Conservation (phyloP, 2,797 vertebrate species). For the Brachyrhaphis roseni region DNA sequence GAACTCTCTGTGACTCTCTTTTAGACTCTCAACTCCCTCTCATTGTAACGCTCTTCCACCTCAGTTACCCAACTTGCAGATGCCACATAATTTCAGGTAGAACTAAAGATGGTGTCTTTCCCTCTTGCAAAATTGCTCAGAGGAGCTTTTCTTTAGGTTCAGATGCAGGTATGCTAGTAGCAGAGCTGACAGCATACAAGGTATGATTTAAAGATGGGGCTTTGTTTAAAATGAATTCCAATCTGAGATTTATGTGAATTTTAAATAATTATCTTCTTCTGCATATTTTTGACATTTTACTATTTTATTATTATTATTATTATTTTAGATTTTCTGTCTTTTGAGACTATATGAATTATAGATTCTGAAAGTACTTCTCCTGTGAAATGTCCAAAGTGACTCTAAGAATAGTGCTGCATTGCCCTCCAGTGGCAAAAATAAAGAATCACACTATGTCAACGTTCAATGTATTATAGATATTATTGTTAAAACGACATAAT, state of each 20-base stretch:
- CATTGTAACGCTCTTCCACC: conserved; percentile 58
- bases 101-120: conserved; percentile 45
- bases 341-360: not conserved
- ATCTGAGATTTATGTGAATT: not conserved
- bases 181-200: conserved; percentile 33
- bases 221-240: no score
- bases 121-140: conserved; percentile 25
- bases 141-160: conserved; percentile 25
- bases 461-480: not conserved
- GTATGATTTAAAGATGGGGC: not conserved
- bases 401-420: not conserved
- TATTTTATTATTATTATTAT: not conserved
- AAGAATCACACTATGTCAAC: not conserved
- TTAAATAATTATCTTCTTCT: not conserved
- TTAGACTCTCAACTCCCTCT: conserved; percentile 40
- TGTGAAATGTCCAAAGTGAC: not conserved
- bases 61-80: conserved; percentile 63
- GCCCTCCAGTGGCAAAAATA: conserved; percentile 1
- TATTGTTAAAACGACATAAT: not conserved
- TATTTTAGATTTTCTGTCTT: not conserved
- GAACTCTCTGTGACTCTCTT: conserved; percentile 64
- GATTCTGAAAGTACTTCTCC: not conserved
- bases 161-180: conserved; percentile 39
- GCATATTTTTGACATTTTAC: not conserved
- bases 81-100: conserved; percentile 55